A percentile compares a stretch with the other conserved stretches of the same genome.
Evolutionary conservation across 1,140 invertebrate genomes (phyloP).

Genomic region (Ceratosolen fusciceps): DNA sequence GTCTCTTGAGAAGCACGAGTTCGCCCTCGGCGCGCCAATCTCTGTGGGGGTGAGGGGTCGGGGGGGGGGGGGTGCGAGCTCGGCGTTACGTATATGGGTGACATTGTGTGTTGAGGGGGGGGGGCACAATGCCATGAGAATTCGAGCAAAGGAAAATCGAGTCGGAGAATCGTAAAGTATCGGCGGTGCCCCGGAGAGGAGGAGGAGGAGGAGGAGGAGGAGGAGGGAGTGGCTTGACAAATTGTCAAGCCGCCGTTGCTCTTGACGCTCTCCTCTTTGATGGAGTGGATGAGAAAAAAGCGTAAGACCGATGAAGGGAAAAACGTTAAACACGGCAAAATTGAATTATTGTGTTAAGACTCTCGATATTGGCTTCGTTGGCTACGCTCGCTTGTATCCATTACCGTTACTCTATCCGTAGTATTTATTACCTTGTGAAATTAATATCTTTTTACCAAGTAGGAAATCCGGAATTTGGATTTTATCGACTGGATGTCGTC

Average conservation of each 20-base stretch:
- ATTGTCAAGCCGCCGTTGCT: background rate
- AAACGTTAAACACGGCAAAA: background rate
- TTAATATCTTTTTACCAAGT: background rate
- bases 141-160: slow-evolving; percentile 2
- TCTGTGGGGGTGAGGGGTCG: background rate
- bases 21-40: background rate
- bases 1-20: background rate
- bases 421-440: background rate
- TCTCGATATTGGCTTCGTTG: background rate
- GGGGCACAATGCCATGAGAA: background rate
- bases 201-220: no score
- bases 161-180: background rate
- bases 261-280: background rate
- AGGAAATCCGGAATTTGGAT: background rate
- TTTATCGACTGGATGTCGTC: background rate
- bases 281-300: background rate
- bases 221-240: slow-evolving; percentile 20
- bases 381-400: background rate
- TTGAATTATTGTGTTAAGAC: slow-evolving; percentile 18
- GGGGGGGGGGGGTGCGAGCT: background rate
- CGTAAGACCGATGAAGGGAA: background rate
- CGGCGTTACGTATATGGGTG: background rate
- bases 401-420: background rate
- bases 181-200: background rate
- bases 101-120: no score